phyloP scores from a whole-genome alignment of 2,888 invertebrate species.

The Cosmorhoe ocellata region DNA sequence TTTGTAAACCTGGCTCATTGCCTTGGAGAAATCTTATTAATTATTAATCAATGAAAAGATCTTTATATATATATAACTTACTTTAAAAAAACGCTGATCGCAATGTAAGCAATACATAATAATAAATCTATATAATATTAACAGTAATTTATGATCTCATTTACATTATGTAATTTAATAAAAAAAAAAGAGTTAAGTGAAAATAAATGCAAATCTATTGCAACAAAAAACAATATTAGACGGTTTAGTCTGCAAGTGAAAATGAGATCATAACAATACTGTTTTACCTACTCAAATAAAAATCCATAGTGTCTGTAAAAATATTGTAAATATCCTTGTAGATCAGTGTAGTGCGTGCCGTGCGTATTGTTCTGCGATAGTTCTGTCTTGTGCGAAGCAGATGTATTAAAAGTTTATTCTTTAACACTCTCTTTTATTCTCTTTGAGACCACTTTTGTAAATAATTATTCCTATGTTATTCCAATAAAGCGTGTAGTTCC shows the following conservation, averaged over 20 bases:
- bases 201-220: background rate
- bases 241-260: conserved; percentile 4
- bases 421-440: conserved; percentile 59
- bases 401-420: conserved; percentile 74
- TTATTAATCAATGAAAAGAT: background rate
- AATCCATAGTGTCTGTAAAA: conserved; percentile 46
- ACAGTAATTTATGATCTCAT: conserved; percentile 7
- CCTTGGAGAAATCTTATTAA: background rate
- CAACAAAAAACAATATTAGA: background rate
- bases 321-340: conserved; percentile 73
- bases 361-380: conserved; percentile 68
- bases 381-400: conserved; percentile 66
- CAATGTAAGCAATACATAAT: background rate
- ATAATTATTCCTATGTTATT: too few species aligned
- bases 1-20: background rate
- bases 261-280: conserved; percentile 16
- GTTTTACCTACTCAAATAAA: conserved; percentile 1
- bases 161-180: conserved; percentile 10
- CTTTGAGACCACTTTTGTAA: conserved; percentile 28
- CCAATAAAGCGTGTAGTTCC: conserved; percentile 23
- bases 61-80: background rate
- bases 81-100: conserved; percentile 6
- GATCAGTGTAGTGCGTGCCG: conserved; percentile 62
- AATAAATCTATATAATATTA: too few species aligned
- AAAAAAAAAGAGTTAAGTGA: conserved; percentile 13